Evolutionary conservation across 2,113 vertebrate species (phyloP).

Genomic region (Odontesthes bonariensis): DNA sequence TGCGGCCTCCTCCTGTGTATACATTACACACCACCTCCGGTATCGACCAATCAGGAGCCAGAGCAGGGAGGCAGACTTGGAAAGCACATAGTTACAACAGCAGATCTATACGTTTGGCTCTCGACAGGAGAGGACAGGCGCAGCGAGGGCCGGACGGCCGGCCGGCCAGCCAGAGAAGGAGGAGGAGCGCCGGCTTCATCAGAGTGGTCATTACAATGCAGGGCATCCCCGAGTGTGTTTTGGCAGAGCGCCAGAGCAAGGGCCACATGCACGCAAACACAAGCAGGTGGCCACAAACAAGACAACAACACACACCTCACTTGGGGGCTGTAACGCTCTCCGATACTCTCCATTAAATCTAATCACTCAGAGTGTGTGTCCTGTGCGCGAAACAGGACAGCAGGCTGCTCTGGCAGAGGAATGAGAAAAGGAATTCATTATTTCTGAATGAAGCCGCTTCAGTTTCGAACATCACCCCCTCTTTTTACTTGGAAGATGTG

Average conservation of each 20-base stretch:
- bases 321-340: too few relatives aligned
- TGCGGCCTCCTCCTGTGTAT: slow-evolving; percentile 67
- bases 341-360: slow-evolving; percentile 42
- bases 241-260: slow-evolving; percentile 51
- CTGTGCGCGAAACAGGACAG: neutral
- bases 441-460: slow-evolving; percentile 44
- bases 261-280: slow-evolving; percentile 33
- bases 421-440: neutral
- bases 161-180: neutral
- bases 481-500: too few relatives aligned
- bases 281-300: slow-evolving; percentile 29
- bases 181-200: slow-evolving; percentile 6
- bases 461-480: neutral
- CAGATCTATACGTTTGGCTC: slow-evolving; percentile 67
- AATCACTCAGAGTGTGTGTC: slow-evolving; percentile 50
- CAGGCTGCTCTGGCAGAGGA: too few relatives aligned
- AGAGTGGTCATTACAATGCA: slow-evolving; percentile 65
- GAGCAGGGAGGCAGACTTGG: slow-evolving; percentile 76
- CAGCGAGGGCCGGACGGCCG: neutral
- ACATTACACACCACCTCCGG: slow-evolving; percentile 73
- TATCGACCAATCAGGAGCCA: slow-evolving; percentile 73
- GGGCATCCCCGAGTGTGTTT: slow-evolving; percentile 68
- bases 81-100: slow-evolving; percentile 80
- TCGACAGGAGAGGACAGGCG: slow-evolving; percentile 35
- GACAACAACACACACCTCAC: slow-evolving; percentile 7